A percentile compares a stretch with the other conserved stretches of the same genome.
Evolutionary conservation across 64 coral and sea anemone genomes (phyloP).

Genomic region (Trachythela sp.): DNA sequence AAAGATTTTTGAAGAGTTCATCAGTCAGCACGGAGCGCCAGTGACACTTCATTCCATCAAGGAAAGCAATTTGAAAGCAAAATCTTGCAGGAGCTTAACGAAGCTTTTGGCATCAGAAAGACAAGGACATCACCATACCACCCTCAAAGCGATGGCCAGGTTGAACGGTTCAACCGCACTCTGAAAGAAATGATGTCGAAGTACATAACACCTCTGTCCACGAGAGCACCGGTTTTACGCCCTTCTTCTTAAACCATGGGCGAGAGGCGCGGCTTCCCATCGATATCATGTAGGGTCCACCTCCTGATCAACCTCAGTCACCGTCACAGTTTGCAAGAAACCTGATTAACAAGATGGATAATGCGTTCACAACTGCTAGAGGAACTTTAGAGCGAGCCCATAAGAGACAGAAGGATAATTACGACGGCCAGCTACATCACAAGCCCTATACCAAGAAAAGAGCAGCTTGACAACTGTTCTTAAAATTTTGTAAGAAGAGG

Average conservation of each 20-base stretch:
- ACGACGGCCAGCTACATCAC: conserved; percentile 17
- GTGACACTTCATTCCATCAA: no score
- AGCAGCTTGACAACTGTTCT: no score
- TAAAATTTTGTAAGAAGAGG: no score
- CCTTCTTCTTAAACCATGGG: conserved; percentile 24
- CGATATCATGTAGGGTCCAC: conserved; percentile 21
- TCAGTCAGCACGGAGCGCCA: no score
- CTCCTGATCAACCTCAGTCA: background rate
- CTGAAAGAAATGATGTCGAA: no score
- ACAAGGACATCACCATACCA: no score
- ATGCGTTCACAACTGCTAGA: conserved; percentile 33
- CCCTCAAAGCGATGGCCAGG: no score
- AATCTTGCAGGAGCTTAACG: no score
- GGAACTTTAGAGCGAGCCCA: conserved; percentile 9
- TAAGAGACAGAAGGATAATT: conserved; percentile 29
- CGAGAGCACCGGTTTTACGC: conserved; percentile 31
- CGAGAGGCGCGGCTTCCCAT: conserved; percentile 35
- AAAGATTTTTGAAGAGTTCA: no score
- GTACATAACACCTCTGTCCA: conserved; percentile 5
- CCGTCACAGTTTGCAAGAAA: conserved; percentile 17
- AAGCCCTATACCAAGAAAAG: background rate
- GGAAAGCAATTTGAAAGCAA: no score
- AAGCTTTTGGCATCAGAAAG: no score
- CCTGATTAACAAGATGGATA: background rate
- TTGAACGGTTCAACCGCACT: no score